Base-by-base conservation (phyloP, 2,888 invertebrate species). In the Ptychoptera albimana region DNA sequence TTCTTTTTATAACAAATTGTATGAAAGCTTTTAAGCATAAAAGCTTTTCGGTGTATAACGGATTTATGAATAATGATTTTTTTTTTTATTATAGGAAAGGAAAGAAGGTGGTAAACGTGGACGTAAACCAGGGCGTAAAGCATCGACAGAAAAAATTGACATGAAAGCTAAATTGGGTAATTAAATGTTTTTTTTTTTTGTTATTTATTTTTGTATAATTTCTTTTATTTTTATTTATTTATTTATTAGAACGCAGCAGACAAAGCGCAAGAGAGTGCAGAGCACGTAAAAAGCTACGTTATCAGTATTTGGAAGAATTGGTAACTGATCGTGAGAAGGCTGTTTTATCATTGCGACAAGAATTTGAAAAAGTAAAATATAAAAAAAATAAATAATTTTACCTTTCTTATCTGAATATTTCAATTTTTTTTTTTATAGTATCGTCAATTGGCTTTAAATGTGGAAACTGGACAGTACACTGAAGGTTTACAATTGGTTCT, bases 201-300 rank as follows among this genome's bases (percentile, higher is more conserved):
- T 43, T 36, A 37, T 15, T 13, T 39, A 10, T 37, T 37, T 36
- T 39, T 2, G 12, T 41, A 36, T n/a, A n/a, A n/a, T n/a, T n/a
- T n/a, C n/a, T 37, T 41, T 15, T 8, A 48, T 37, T 15, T 23
- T 41, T 41, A 8, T 29, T 39, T 44, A 10, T 39, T 40, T 13
- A 30, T 31, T 12, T 65, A 69, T 15, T 63, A 88, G 94, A 96
- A 68, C 77, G 94, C 49, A 94, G 94, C 66, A 76, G 96, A 54
- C 94, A 96, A 71, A 93, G 93, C 68, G 96, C 96, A 53, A 75
- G 94, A 56, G 96, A 96, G 73, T 96, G 96, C 64, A 79, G 96
- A 52, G 94, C 94, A 39, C 76, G 96, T 43, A 96, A 96, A 71
- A 96, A 96, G 64, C 73, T 96, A 50, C 78, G 96, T 43, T 96